These are phyloP conservation scores for Pteruthius melanotis DNA, from an alignment of 2,113 vertebrate species.

Conservation along the genomic window DNA sequence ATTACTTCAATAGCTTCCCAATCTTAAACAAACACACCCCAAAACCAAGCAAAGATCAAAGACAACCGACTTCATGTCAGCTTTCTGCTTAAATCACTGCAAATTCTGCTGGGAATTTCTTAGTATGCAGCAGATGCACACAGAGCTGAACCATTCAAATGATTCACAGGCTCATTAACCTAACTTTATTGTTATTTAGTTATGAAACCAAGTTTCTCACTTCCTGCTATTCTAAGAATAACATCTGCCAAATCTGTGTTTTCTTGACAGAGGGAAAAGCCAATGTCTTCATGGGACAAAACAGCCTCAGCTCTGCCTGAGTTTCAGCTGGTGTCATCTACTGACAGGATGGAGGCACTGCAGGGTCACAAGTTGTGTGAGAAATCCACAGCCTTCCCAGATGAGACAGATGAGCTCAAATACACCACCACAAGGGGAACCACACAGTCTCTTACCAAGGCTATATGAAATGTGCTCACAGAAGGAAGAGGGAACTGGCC, in stretches of 20 bases:
- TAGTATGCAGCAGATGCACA: background rate
- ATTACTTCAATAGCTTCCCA: background rate
- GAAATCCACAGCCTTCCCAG: background rate
- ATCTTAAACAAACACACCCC: background rate
- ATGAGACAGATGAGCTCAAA: background rate
- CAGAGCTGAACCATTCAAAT: background rate
- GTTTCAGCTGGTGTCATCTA: background rate
- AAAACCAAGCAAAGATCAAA: slow-evolving; percentile 7
- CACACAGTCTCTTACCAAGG: background rate
- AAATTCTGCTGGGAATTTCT: background rate
- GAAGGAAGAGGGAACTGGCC: background rate
- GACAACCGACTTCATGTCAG: background rate
- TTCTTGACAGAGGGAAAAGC: background rate
- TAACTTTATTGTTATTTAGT: background rate
- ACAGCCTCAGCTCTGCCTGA: background rate
- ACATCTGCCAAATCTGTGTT: background rate
- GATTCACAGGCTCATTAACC: background rate
- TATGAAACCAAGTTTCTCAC: slow-evolving; percentile 14
- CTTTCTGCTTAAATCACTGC: background rate
- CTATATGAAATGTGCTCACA: background rate
- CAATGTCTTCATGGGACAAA: background rate
- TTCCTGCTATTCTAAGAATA: slow-evolving; percentile 16
- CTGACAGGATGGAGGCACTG: background rate
- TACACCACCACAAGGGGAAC: background rate
- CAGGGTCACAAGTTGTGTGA: background rate